Evolutionary conservation across 2,888 invertebrate species (phyloP), one percentile per base, ranked within the genome.

Genomic region (Acrobeloides nanus): DNA sequence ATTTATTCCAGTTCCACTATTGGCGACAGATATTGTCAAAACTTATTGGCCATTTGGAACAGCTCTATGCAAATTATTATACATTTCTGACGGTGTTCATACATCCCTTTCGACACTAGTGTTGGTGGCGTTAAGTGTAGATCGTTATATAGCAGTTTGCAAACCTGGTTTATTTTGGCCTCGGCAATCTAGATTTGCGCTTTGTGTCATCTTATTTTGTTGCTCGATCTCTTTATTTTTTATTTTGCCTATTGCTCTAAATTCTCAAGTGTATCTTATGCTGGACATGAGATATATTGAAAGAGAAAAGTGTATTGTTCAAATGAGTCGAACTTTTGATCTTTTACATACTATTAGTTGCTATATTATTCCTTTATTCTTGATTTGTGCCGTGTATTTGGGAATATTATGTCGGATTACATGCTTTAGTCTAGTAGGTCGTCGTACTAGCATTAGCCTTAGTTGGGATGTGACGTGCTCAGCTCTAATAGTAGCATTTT

Each of bases 401-500:
- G 64, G 63, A 4, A 72, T 71, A 17, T 57, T 71, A 1, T 46
- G 55, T 18, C 61, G 63, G 12, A 44, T 62, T 8, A 24, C 38
- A 15, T n/a, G n/a, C n/a, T n/a, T n/a, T n/a, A 51, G 45, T 27
- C 46, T 54, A 3, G 63, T 68, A 20, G 67, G 68, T 7, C 37
- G 61, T 39, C 55, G 61, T 26, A 70, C 71, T 1, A 57, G 56
- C 38, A 72, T 69, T 46, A 55, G 57, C 4, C 45, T 72, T 33
- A 63, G 64, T 4, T 40, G 69, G 33, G 69, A 72, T 6, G 64
- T 67, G 46, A 61, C 62, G 33, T 66, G 68, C 52, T 66, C 68
- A 25, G 66, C 67, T 6, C 56, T 72, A 61, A 66, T 71, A n/a
- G 71, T 71, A n/a, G 65, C 69, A 17, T 71, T 71, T 55, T 71